Evolutionary conservation across 2,113 vertebrate genomes (phyloP).

Genomic region (Apteryx mantelli): DNA sequence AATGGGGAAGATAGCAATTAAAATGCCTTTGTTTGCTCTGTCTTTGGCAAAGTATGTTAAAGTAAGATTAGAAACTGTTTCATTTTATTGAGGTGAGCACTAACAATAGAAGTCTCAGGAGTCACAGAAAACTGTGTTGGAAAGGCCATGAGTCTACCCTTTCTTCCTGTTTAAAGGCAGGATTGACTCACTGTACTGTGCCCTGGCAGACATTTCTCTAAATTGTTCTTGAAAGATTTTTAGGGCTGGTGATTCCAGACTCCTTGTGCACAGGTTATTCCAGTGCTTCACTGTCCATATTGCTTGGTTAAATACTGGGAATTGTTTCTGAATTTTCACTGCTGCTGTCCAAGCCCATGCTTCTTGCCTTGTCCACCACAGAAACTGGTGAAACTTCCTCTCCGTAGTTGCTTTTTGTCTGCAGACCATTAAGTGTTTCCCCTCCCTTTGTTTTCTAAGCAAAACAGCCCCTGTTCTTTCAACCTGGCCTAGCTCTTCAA

Average conservation of each 20-base stretch:
- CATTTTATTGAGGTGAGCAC: slow-evolving; percentile 7
- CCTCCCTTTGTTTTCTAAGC: not conserved
- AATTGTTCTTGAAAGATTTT: not conserved
- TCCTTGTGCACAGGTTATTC: not conserved
- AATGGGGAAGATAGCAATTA: slow-evolving; percentile 45
- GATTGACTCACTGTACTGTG: slow-evolving; percentile 9
- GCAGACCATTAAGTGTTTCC: not conserved
- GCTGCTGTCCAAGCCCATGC: not conserved
- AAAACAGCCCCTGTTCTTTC: not conserved
- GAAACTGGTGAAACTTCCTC: not conserved
- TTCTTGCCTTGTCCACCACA: not conserved
- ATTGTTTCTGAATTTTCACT: not conserved
- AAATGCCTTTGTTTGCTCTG: slow-evolving; percentile 49
- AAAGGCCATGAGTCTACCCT: slow-evolving; percentile 2
- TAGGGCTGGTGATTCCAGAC: not conserved
- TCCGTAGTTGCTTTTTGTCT: not conserved
- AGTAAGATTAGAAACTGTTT: slow-evolving; percentile 46
- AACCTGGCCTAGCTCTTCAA: not conserved
- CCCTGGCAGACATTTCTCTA: not conserved
- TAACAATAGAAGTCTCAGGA: slow-evolving; percentile 45
- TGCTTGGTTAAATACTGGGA: not conserved
- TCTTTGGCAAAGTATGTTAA: slow-evolving; percentile 18
- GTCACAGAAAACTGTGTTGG: slow-evolving; percentile 28
- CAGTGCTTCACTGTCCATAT: not conserved
- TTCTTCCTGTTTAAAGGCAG: slow-evolving; percentile 20